These are phyloP conservation scores for Elysia crispata DNA, from an alignment of 2,888 invertebrate species.

Conservation along the genomic window DNA sequence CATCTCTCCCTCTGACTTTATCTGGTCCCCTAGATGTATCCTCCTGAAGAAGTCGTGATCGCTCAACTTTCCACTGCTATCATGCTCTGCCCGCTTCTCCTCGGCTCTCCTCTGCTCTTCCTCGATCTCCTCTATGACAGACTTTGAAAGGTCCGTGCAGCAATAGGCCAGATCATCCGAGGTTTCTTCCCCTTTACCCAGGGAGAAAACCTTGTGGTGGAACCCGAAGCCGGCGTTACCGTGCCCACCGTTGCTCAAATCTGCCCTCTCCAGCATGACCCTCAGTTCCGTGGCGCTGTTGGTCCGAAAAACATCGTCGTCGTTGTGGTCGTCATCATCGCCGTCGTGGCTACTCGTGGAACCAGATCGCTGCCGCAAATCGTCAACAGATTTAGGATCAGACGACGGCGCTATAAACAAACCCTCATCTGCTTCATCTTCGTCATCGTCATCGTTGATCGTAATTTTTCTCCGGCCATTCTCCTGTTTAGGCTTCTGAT, in stretches of 20 bases:
- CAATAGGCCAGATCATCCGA: too few relatives aligned
- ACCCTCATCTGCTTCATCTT: background rate
- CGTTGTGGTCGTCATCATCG: too few relatives aligned
- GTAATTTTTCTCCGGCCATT: conserved; percentile 15
- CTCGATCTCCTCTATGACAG: background rate
- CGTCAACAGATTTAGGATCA: too few relatives aligned
- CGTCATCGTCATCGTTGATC: conserved; percentile 3
- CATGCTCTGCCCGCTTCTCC: background rate
- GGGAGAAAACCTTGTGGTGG: background rate
- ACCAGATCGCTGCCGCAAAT: too few relatives aligned
- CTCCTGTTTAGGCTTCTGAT: background rate
- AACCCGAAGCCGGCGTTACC: background rate
- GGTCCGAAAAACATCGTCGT: background rate
- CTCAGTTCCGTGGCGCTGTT: background rate
- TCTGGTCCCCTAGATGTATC: background rate
- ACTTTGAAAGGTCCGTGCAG: too few relatives aligned
- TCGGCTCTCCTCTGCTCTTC: background rate
- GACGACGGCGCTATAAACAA: too few relatives aligned
- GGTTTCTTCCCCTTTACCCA: background rate
- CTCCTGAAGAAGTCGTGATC: background rate
- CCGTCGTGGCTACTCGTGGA: too few relatives aligned
- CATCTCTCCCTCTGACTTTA: too few relatives aligned
- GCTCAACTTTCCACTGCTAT: background rate
- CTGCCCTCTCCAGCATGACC: background rate
- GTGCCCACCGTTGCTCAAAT: background rate